Evolutionary conservation across 35 echinoderm and acorn worm species (phyloP), one percentile per base, ranked within the genome.

Genomic region (Apostichopus parvimensis): DNA sequence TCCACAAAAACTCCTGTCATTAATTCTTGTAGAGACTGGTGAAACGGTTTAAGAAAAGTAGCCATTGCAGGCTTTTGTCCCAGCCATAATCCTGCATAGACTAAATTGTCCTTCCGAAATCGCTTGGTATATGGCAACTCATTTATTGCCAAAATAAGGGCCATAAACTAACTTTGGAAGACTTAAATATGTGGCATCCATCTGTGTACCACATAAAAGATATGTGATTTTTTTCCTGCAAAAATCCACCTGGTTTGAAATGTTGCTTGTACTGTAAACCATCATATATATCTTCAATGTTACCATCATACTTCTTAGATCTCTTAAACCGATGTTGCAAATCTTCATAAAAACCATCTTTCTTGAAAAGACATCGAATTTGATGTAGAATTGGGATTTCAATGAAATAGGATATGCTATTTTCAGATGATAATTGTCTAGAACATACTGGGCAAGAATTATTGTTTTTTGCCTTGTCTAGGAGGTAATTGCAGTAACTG

Each of bases 251-350:
- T 6, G 58, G 71, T 21, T 55, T 10, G 54, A 21, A 8, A 79
- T 21, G 55, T 20, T 56, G 80, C 54, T 60, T 53, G 54, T 91
- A 91, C n/a, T 53, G 13, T 21, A 60, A 7, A 6, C 77, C 90
- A 91, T 91, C 90, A 80, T 91, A 91, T 23, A 91, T 80, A 80
- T 91, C 90, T 91, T 91, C 90, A 59, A 91, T 56, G 21, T 79
- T 91, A 14, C 9, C 15, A 15, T 55, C 14, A 56, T 81, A 4
- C 20, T 80, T 78, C 77, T 91, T 91, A 24, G 0, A 11, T 79
- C 90, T 9, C 6, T n/a, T 45, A 21, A 91, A 91, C 6, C 90
- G 54, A 26, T 91, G 77, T 81, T n/a, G 6, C 10, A 87, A 1
- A 87, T 21, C 24, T 15, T 45, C 54, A 26, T 15, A 66, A 87